These are phyloP conservation scores for Carduelis carduelis DNA, from an alignment of 2,797 vertebrate genomes.

Conservation along the genomic window DNA sequence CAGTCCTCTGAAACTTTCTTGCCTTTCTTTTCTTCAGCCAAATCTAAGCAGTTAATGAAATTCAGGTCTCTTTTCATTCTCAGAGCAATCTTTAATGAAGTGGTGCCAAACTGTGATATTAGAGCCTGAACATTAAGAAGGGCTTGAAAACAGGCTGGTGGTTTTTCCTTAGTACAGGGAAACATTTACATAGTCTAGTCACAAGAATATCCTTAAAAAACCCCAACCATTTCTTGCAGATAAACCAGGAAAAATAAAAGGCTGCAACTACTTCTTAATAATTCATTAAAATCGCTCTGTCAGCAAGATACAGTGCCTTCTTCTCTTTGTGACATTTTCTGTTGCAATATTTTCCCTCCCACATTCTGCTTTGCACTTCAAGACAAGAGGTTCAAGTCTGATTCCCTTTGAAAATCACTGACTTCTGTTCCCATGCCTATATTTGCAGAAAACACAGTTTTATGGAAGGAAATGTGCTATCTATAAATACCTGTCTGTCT, in stretches of 20 bases:
- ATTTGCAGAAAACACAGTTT: neutral
- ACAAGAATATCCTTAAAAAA: neutral
- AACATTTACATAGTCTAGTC: neutral
- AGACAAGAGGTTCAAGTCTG: neutral
- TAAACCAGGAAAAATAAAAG: neutral
- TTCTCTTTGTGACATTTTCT: neutral
- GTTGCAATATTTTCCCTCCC: accelerated
- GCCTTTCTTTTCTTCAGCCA: neutral
- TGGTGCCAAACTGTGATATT: neutral
- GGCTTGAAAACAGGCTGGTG: neutral
- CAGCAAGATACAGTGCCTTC: neutral
- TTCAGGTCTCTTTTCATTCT: neutral
- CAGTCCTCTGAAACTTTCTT: neutral
- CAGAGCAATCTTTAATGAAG: neutral
- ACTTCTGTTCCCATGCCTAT: accelerated
- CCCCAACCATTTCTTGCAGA: neutral
- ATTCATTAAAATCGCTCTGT: neutral
- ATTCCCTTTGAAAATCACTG: neutral
- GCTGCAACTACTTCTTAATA: neutral
- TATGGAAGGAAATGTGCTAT: neutral
- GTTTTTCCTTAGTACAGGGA: neutral
- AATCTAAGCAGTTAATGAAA: neutral
- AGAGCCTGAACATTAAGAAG: neutral
- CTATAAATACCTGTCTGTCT: neutral
- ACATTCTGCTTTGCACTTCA: neutral